Base-by-base conservation (phyloP, 2,113 vertebrate genomes). In the Eira barbara region DNA sequence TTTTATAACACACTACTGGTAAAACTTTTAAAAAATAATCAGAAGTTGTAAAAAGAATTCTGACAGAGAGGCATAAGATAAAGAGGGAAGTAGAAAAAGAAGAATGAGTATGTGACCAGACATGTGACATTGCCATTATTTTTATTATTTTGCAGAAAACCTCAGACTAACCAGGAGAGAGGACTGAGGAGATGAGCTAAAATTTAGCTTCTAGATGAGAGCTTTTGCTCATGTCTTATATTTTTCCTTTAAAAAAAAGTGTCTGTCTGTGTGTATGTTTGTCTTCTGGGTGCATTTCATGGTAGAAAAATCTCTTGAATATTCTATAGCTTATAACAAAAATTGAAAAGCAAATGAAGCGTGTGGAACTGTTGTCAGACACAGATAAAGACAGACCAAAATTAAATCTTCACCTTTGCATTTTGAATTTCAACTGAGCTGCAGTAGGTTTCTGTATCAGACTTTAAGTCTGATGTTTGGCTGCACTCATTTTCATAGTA, bases 141-240 rank as follows among this genome's bases (percentile, higher is more conserved):
- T 89, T 92, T 90, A 84, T 92, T 97, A 92, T 92, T 95, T 94
- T 78, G 89, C 73, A 91, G n/a, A 96, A 94, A 95, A 82, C 59
- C 83, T 95, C 71, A 97, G 87, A 83, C 63, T 34, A 84, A 36
- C 1, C 7, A 80, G 86, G 74, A 80, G 45, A 84, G 49, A 47
- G 1, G 14, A 57, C 1, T 1, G 10, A 89, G 87, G 47, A 57
- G 76, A 59, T 45, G 65, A 52, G 36, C 47, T 82, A 67, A 29
- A 85, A 47, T 23, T 55, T 57, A 93, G 14, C 65, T 89, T 76
- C 34, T 34, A 49, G 36, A 84, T 12, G n/a, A 86, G 49, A 52
- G 82, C 42, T 93, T 94, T 74, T 29, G 85, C 79, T 81, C 17
- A 21, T 36, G 63, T 47, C 18, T 80, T 79, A 23, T 49, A 25